Evolutionary conservation across 2,797 vertebrate genomes (phyloP), one percentile per base, ranked within the genome.

Genomic region (Halcyon leucocephala): DNA sequence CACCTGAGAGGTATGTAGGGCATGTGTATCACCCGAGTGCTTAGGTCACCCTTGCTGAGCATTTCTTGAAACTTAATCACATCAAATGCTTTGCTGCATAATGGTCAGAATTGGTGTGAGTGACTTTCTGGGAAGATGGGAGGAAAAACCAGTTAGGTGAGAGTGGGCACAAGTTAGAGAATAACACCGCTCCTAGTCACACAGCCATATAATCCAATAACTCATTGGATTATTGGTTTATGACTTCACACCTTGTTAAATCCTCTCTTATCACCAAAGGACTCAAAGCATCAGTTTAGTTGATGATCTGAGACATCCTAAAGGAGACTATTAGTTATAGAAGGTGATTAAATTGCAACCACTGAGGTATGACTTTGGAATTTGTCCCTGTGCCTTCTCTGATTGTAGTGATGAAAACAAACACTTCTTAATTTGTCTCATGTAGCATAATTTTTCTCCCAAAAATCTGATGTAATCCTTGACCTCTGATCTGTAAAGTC

Each of bases 311-410:
- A 87, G 76, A 65, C 54, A 22, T 83, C 69, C 79, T 91, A 28
- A 17, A 72, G 79, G 60, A 72, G 24, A 13, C 10, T 19, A 0
- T 67, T 70, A 49, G 44, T 87, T 86, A 61, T 37, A 70, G 33
- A 3, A 90, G 49, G 62, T 86, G 82, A 72, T 94, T 83, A 41
- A 88, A 90, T 93, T 73, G 42, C 72, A 81, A 54, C 51, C 28
- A 12, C 54, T 78, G 42, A 14, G 33, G 28, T 10, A 19, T 54
- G 64, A 64, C 86, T 90, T 89, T 71, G 55, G 51, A 55, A 62
- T 78, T 76, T 70, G 46, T 91, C 69, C 39, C 85, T 25, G 25
- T 48, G 7, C 41, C 1, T 66, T 42, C 61, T 70, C 20, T 22
- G 22, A 15, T 12, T 55, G 37, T 57, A 73, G 44, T 8, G 48